These are phyloP conservation scores for Parotocinclus haroldoi DNA, from an alignment of 2,797 vertebrate species.

Conservation along the genomic window DNA sequence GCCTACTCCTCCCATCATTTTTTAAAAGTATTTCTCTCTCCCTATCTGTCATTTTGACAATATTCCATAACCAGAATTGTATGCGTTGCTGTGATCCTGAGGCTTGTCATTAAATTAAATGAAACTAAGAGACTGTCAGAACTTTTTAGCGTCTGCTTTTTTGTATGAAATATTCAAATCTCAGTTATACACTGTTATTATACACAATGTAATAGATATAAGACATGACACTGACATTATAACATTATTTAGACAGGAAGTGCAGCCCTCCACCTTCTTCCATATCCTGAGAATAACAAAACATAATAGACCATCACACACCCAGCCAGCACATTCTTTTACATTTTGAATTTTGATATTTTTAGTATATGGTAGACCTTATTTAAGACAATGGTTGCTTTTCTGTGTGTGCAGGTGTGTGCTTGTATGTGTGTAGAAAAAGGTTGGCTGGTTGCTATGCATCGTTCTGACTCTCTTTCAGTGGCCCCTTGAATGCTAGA, in stretches of 20 bases:
- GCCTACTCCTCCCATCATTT: slow-evolving; percentile 36
- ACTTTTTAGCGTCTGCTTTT: too few species aligned
- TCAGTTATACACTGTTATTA: too few species aligned
- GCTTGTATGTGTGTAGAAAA: slow-evolving; percentile 30
- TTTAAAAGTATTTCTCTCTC: slow-evolving; percentile 38
- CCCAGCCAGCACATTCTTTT: background rate
- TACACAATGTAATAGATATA: too few species aligned
- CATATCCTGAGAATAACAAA: slow-evolving; percentile 8
- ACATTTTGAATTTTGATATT: background rate
- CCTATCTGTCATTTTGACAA: slow-evolving; percentile 45
- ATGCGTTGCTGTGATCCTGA: slow-evolving; percentile 12
- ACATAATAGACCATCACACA: background rate
- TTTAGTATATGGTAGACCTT: slow-evolving; percentile 5
- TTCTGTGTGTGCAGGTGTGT: slow-evolving; percentile 29
- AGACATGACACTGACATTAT: slow-evolving; percentile 1
- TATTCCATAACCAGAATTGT: slow-evolving; percentile 38
- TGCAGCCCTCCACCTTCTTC: background rate
- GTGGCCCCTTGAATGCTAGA: slow-evolving; percentile 70
- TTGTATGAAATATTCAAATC: too few species aligned
- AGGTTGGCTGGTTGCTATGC: slow-evolving; percentile 51
- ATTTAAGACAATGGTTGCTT: slow-evolving; percentile 18
- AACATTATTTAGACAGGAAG: background rate
- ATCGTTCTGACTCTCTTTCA: slow-evolving; percentile 63
- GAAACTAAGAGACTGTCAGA: slow-evolving; percentile 32
- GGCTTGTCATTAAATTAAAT: slow-evolving; percentile 33